These are phyloP conservation scores for Megaleporinus macrocephalus DNA, from an alignment of 2,113 vertebrate species.

Conservation along the genomic window DNA sequence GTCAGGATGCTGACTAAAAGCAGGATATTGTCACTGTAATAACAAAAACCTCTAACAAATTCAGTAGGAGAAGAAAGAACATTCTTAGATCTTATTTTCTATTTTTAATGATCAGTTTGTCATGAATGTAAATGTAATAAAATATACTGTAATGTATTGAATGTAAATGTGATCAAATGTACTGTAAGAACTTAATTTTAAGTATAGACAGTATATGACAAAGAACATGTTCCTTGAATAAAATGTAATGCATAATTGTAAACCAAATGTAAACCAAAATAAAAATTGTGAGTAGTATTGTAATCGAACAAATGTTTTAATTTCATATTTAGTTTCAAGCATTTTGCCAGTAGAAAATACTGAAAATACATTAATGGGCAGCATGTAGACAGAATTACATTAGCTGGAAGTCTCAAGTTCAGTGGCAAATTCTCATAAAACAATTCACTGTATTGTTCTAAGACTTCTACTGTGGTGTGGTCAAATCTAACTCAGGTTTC, in stretches of 20 bases:
- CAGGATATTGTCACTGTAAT: too few relatives aligned
- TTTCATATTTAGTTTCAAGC: not conserved
- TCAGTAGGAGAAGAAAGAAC: too few relatives aligned
- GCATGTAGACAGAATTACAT: not conserved
- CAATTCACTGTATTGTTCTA: not conserved
- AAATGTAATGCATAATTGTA: not conserved
- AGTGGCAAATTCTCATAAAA: not conserved
- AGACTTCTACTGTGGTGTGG: not conserved
- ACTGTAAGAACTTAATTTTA: too few relatives aligned
- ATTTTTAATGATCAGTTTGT: too few relatives aligned
- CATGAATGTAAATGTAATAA: too few relatives aligned
- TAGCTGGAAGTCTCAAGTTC: not conserved
- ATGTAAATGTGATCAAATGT: too few relatives aligned
- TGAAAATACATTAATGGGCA: not conserved
- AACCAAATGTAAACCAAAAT: not conserved
- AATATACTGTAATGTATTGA: too few relatives aligned
- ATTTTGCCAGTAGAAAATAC: constrained; percentile 2
- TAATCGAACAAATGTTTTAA: not conserved
- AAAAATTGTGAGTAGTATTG: not conserved
- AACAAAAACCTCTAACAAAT: too few relatives aligned
- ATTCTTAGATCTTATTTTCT: too few relatives aligned
- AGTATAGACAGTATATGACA: too few relatives aligned
- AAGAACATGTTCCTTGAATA: too few relatives aligned
- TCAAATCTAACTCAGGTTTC: not conserved
- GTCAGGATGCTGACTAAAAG: too few relatives aligned